Conservation (phyloP, 2,888 invertebrate genomes). For the Ormyrus labotus region DNA sequence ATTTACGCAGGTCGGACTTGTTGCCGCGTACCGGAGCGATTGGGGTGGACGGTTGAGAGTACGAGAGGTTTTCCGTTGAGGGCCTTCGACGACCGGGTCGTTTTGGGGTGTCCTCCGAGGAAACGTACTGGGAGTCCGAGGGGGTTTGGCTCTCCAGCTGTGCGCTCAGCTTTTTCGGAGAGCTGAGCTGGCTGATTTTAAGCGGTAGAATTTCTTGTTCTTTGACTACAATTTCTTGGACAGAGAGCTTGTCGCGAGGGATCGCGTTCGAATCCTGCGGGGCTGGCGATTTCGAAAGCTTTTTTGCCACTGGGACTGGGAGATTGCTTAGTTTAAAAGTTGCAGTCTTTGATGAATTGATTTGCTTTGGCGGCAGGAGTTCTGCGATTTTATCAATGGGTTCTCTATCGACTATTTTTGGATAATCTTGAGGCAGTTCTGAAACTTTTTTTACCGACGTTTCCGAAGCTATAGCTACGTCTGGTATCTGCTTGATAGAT, state of each 20-base stretch:
- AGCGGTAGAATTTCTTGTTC: constrained; percentile 29
- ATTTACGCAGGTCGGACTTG: constrained; percentile 20
- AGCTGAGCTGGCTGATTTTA: constrained; percentile 32
- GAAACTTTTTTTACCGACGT: no score
- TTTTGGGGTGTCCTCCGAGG: constrained; percentile 41
- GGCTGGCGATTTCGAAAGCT: not conserved
- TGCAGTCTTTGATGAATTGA: no score
- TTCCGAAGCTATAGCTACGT: not conserved
- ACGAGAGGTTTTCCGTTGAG: constrained; percentile 28
- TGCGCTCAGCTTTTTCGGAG: constrained; percentile 40
- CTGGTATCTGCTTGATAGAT: not conserved
- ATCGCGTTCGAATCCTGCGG: not conserved
- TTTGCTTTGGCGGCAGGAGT: no score
- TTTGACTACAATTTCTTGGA: constrained; percentile 20
- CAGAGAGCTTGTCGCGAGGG: not conserved
- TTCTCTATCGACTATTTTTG: no score
- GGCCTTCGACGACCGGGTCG: constrained; percentile 61
- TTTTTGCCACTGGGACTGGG: not conserved
- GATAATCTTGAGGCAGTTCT: no score
- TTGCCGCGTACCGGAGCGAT: constrained; percentile 1
- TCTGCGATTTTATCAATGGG: no score
- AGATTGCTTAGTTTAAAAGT: no score
- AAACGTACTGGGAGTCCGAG: not conserved
- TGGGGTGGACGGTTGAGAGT: constrained; percentile 39
- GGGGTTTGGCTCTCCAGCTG: not conserved